Evolutionary conservation across 2,888 invertebrate genomes (phyloP).

Genomic region (Caenorhabditis sulstoni): DNA sequence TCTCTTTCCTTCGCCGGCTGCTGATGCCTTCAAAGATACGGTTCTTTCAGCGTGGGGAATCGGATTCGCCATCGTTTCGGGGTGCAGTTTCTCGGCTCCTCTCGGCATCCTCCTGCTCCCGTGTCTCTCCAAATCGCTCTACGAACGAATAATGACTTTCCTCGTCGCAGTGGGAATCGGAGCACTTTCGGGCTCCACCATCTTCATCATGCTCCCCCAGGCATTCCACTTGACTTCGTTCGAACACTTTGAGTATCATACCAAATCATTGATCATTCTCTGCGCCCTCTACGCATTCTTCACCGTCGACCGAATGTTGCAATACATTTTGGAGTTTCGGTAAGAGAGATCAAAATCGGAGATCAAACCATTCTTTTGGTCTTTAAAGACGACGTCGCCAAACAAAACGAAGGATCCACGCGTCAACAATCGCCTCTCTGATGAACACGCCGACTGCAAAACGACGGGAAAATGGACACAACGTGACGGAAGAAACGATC

Average conservation of each 20-base stretch:
- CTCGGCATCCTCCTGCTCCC: conserved; percentile 77
- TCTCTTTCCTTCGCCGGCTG: not conserved
- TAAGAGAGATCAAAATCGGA: conserved; percentile 24
- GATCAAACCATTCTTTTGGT: not conserved
- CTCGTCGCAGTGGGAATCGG: conserved; percentile 78
- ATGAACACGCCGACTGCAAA: conserved; percentile 63
- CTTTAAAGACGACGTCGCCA: conserved; percentile 62
- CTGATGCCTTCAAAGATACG: conserved; percentile 13
- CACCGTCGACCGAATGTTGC: conserved; percentile 75
- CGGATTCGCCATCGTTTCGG: conserved; percentile 78
- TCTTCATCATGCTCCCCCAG: conserved; percentile 79
- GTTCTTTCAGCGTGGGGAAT: conserved; percentile 75
- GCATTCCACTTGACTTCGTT: conserved; percentile 75
- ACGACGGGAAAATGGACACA: conserved; percentile 50
- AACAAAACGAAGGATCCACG: conserved; percentile 68
- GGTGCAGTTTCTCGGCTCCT: conserved; percentile 75
- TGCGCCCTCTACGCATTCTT: conserved; percentile 76
- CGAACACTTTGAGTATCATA: conserved; percentile 71
- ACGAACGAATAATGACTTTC: conserved; percentile 78
- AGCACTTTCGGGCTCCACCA: conserved; percentile 74
- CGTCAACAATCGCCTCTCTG: conserved; percentile 66
- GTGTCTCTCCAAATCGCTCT: conserved; percentile 71
- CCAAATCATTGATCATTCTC: conserved; percentile 76
- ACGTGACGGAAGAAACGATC: conserved; percentile 49
- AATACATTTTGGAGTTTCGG: conserved; percentile 75